These are phyloP conservation scores for Sebastolobus alascanus DNA, from an alignment of 2,797 vertebrate species.

Conservation along the genomic window DNA sequence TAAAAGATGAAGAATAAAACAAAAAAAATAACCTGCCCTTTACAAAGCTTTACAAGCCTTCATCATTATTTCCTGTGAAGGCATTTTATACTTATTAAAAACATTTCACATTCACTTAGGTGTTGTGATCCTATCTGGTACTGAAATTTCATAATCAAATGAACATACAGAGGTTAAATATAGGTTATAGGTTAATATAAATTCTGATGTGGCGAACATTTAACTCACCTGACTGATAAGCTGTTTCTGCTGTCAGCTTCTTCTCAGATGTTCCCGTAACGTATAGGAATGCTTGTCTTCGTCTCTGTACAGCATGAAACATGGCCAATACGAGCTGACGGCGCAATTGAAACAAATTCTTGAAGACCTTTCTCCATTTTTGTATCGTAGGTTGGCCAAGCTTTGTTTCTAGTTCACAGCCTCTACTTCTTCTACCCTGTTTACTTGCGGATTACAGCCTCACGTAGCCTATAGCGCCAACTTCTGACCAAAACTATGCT, in stretches of 20 bases:
- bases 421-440: background rate
- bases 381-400: background rate
- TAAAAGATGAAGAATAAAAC: background rate
- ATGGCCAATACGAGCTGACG: background rate
- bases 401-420: background rate
- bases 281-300: background rate
- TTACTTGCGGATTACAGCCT: background rate
- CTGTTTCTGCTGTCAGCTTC: background rate
- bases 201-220: background rate
- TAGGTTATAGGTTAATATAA: background rate
- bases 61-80: background rate
- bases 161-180: background rate
- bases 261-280: background rate
- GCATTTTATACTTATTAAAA: background rate
- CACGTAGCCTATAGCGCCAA: background rate
- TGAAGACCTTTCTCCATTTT: background rate
- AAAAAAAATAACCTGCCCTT: background rate
- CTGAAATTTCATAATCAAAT: background rate
- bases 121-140: background rate
- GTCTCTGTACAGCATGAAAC: background rate
- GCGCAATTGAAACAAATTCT: background rate
- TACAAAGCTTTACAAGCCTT: background rate
- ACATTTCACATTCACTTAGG: background rate
- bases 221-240: background rate
- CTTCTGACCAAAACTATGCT: fast-evolving